A percentile compares a stretch with the other conserved stretches of the same genome.
These are phyloP conservation scores for Acanthopagrus latus DNA, from an alignment of 2,797 vertebrate genomes.

Conservation along the genomic window DNA sequence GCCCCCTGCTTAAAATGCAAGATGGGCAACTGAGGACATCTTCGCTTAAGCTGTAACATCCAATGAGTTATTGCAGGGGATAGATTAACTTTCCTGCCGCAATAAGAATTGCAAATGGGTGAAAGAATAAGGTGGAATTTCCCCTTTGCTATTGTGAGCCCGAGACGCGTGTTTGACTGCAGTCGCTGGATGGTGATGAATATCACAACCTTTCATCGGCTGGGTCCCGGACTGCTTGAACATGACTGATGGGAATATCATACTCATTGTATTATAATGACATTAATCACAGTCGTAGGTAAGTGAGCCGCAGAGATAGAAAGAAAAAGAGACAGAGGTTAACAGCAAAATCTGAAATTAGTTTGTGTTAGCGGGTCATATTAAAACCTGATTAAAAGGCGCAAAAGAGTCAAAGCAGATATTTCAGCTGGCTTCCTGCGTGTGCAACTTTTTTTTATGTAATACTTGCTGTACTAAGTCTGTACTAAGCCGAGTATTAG, in stretches of 20 bases:
- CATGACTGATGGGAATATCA: slow-evolving; percentile 72
- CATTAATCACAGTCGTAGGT: slow-evolving; percentile 71
- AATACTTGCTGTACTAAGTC: not conserved
- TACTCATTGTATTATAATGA: slow-evolving; percentile 71
- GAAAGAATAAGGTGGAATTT: slow-evolving; percentile 74
- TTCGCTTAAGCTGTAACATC: slow-evolving; percentile 92
- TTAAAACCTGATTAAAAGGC: slow-evolving; percentile 39
- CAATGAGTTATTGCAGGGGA: slow-evolving; percentile 92
- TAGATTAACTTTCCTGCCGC: slow-evolving; percentile 90
- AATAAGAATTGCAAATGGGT: slow-evolving; percentile 91
- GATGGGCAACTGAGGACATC: slow-evolving; percentile 91
- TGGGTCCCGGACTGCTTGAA: slow-evolving; percentile 56
- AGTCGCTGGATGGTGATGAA: slow-evolving; percentile 69
- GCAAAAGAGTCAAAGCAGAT: slow-evolving; percentile 5
- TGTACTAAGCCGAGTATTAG: not conserved
- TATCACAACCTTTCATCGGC: slow-evolving; percentile 75
- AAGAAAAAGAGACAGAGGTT: slow-evolving; percentile 37
- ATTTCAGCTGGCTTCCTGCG: not conserved
- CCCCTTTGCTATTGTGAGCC: slow-evolving; percentile 65
- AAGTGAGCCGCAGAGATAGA: slow-evolving; percentile 33
- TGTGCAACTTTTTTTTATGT: slow-evolving; percentile 27
- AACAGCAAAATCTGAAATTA: slow-evolving; percentile 40
- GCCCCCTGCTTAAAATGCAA: slow-evolving; percentile 94
- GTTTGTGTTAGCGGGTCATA: slow-evolving; percentile 46
- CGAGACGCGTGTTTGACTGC: slow-evolving; percentile 68